These are phyloP conservation scores for Bettongia penicillata DNA, from an alignment of 2,113 vertebrate genomes.

Conservation along the genomic window DNA sequence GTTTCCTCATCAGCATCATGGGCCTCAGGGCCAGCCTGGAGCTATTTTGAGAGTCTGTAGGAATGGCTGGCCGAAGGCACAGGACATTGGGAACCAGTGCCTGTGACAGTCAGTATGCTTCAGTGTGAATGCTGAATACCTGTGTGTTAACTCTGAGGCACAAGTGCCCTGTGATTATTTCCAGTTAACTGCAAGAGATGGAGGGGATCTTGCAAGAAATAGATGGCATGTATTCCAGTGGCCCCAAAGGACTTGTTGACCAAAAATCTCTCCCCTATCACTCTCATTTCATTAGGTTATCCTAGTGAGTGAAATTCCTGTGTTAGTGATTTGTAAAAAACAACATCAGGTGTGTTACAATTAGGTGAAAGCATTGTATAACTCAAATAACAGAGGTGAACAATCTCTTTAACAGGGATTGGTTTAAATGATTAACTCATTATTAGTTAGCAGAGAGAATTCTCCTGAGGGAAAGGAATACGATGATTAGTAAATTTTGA, in stretches of 20 bases:
- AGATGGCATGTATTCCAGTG: background rate
- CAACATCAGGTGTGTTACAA: background rate
- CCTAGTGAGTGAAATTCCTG: background rate
- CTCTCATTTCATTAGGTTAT: background rate
- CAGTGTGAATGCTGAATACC: background rate
- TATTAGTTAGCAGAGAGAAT: background rate
- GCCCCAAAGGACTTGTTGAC: background rate
- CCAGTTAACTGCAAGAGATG: background rate
- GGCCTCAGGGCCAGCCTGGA: background rate
- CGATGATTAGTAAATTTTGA: background rate
- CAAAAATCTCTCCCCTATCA: background rate
- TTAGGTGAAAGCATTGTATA: background rate
- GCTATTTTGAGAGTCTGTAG: background rate
- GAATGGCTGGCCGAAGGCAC: background rate
- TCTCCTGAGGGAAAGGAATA: background rate
- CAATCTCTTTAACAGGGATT: background rate
- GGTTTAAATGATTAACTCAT: background rate
- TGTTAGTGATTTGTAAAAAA: background rate
- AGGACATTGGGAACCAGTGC: background rate
- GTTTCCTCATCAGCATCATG: background rate
- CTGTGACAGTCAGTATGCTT: background rate
- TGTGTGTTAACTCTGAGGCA: background rate
- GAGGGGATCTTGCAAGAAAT: background rate
- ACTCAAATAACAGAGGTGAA: background rate
- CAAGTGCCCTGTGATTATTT: background rate